Evolutionary conservation across 2,888 invertebrate genomes (phyloP).

Genomic region (Lasioglossum villosulum): DNA sequence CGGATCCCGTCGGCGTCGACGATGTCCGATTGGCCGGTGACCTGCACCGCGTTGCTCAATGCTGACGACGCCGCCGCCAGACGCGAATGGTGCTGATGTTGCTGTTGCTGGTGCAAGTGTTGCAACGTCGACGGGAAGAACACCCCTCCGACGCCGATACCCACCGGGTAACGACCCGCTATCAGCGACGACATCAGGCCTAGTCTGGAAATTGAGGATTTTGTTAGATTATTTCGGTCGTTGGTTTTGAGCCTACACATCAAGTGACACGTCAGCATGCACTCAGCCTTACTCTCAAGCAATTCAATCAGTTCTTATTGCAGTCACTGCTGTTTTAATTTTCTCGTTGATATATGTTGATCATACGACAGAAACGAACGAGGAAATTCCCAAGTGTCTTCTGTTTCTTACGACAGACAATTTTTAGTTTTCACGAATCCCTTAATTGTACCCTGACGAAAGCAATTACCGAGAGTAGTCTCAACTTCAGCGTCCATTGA

Average conservation of each 20-base stretch:
- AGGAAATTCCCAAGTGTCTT: too few relatives aligned
- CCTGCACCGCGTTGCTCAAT: conserved; percentile 77
- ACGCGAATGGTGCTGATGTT: conserved; percentile 80
- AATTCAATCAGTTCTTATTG: too few relatives aligned
- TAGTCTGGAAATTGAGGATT: conserved; percentile 71
- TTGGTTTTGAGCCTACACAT: not conserved
- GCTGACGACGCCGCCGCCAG: conserved; percentile 80
- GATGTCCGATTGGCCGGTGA: conserved; percentile 79
- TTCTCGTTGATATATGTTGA: too few relatives aligned
- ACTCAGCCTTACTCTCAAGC: too few relatives aligned
- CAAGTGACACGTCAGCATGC: not conserved
- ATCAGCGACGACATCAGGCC: conserved; percentile 82
- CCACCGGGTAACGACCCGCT: conserved; percentile 81
- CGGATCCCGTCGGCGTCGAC: conserved; percentile 79
- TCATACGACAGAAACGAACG: too few relatives aligned
- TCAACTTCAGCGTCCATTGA: not conserved
- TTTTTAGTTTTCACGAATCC: not conserved
- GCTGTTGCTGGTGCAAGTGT: conserved; percentile 81
- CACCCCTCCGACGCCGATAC: conserved; percentile 81
- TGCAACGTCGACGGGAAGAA: conserved; percentile 82
- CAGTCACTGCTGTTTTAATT: too few relatives aligned
- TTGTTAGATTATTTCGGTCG: not conserved
- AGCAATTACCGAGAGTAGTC: not conserved
- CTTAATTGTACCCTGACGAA: not conserved
- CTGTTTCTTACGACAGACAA: too few relatives aligned